These are phyloP conservation scores for Brenthis daphne DNA, from an alignment of 2,888 invertebrate genomes.

Conservation along the genomic window DNA sequence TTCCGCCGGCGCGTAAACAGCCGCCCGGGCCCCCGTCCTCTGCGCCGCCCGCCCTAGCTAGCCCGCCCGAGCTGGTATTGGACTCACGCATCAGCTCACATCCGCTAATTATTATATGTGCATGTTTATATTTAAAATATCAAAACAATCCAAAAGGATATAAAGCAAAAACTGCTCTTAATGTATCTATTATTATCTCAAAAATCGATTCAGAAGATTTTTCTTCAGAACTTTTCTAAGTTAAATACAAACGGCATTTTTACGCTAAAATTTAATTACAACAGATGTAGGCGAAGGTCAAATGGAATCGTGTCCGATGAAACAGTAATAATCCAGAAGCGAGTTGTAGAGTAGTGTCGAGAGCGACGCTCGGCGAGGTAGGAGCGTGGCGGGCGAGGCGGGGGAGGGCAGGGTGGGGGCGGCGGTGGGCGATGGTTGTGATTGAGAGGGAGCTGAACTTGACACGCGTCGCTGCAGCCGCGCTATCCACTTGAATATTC, in stretches of 20 bases:
- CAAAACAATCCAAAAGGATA: no score
- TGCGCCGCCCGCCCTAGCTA: background rate
- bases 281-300: slow-evolving; percentile 17
- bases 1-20: slow-evolving; percentile 17
- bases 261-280: background rate
- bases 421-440: background rate
- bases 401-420: slow-evolving; percentile 1
- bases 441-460: slow-evolving; percentile 9
- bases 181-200: no score
- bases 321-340: slow-evolving; percentile 25
- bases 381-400: background rate
- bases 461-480: slow-evolving; percentile 22
- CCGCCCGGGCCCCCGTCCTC: background rate
- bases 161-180: no score
- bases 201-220: background rate
- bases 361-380: background rate
- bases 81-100: no score
- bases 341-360: slow-evolving; percentile 7
- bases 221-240: background rate
- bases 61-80: no score
- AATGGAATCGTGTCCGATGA: slow-evolving; percentile 26
- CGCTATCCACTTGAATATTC: slow-evolving; percentile 20
- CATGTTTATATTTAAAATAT: no score
- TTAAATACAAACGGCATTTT: background rate
- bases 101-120: no score